Evolutionary conservation across 1,140 invertebrate species (phyloP).

Genomic region (Oryzaephilus surinamensis): DNA sequence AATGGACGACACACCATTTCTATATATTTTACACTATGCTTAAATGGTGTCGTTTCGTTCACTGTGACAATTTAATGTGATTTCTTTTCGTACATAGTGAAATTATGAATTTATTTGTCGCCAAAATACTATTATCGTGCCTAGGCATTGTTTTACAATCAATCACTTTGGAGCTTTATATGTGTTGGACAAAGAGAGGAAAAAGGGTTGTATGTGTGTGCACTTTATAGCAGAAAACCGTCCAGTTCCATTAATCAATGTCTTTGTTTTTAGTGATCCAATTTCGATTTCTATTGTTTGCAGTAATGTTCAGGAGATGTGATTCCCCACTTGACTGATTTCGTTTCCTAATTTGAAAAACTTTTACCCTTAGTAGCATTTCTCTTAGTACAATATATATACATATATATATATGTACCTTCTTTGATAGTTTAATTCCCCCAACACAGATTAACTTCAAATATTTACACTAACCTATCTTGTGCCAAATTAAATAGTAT

Average conservation of each 20-base stretch:
- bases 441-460: conserved; percentile 8
- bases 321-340: conserved; percentile 21
- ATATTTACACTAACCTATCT: no score
- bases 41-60: no score
- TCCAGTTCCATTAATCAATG: conserved; percentile 23
- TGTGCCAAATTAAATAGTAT: no score
- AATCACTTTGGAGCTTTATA: conserved; percentile 19
- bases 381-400: no score
- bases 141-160: conserved; percentile 18
- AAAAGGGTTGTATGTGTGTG: conserved; percentile 6
- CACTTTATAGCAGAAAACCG: conserved; percentile 19
- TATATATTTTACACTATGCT: no score
- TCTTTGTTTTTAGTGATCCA: conserved; percentile 24
- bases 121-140: no score
- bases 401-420: no score
- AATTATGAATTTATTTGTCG: no score
- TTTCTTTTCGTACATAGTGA: no score
- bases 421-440: conserved; percentile 6
- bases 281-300: conserved; percentile 25
- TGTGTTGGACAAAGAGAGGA: not conserved
- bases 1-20: no score
- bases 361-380: no score
- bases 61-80: no score
- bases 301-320: conserved; percentile 19
- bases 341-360: conserved; percentile 14